Evolutionary conservation across 2,888 invertebrate species (phyloP), one percentile per base, ranked within the genome.

Genomic region (Strigamia crassipes): DNA sequence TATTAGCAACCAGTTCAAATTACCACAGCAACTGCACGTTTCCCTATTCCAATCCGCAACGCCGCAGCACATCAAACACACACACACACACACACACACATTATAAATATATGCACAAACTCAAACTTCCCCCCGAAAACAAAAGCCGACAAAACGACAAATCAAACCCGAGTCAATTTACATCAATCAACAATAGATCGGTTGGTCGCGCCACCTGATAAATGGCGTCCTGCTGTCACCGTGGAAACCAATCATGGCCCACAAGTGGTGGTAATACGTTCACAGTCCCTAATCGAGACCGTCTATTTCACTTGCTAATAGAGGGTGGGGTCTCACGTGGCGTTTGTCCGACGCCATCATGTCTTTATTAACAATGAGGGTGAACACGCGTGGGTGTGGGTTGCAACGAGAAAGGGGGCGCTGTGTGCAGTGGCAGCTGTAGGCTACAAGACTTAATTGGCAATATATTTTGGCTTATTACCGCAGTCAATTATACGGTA

Each of bases 381-480:
- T 73, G 73, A 73, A 31, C 31, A 31, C 27, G 73, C 73, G 73
- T 73, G 73, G 73, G 73, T 73, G 73, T 73, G 73, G 27, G 73
- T 73, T 73, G 73, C 31, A 31, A 31, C 31, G 73, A 27, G 73
- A 31, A 31, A 73, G 31, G 73, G 73, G 31, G 31, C 27, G 73
- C 56, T 18, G 73, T 31, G 73, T 73, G 73, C 73, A 73, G 73
- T 73, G 73, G 8, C 73, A 73, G 73, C 73, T 73, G 73, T 73
- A 73, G 73, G 73, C 73, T 73, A 73, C 73, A 73, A 23, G 73
- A 73, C 73, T 73, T 73, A 73, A 73, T 73, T 73, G 73, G 73
- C 73, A 73, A 73, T 73, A 73, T 73, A 73, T 73, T 73, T 73
- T 73, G 73, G 73, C 73, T 73, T 73, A 73, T 73, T 73, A 73